phyloP scores from a whole-genome alignment of 2,888 invertebrate genomes.

The Automeris io region DNA sequence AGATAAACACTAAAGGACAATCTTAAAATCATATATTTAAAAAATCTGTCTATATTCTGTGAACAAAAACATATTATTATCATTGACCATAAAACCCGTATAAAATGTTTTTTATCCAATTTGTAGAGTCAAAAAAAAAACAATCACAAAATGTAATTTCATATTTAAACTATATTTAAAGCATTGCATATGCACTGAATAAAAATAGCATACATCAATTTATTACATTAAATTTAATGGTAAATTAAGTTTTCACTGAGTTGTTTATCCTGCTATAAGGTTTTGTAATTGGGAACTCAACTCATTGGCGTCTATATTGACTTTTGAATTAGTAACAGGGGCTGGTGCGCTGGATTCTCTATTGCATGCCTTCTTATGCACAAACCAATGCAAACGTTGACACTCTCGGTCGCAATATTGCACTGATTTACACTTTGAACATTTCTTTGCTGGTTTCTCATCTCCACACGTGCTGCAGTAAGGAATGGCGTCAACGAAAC shows the following conservation, averaged over 20 bases:
- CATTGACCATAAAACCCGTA: neutral
- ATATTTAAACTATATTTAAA: constrained; percentile 3
- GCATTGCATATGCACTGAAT: constrained; percentile 5
- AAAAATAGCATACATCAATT: neutral
- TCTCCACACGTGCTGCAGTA: constrained; percentile 92
- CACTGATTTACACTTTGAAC: constrained; percentile 94
- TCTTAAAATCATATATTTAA: neutral
- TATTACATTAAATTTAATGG: neutral
- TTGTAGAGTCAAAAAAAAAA: constrained; percentile 2
- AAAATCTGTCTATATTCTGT: neutral
- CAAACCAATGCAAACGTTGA: constrained; percentile 95
- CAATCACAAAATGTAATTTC: neutral
- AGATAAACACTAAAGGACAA: neutral
- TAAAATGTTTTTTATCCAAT: neutral
- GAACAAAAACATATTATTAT: neutral
- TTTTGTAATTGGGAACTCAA: constrained; percentile 72
- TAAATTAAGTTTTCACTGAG: neutral
- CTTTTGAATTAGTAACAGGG: constrained; percentile 33
- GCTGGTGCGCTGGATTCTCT: constrained; percentile 72
- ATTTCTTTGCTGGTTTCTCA: constrained; percentile 93
- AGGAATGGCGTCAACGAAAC: constrained; percentile 82
- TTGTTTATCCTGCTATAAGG: constrained; percentile 54
- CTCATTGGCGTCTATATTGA: constrained; percentile 61
- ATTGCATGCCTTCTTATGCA: constrained; percentile 91
- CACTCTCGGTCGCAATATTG: constrained; percentile 97